phyloP scores from a whole-genome alignment of 2,888 invertebrate genomes.

The Dynastes tityus region DNA sequence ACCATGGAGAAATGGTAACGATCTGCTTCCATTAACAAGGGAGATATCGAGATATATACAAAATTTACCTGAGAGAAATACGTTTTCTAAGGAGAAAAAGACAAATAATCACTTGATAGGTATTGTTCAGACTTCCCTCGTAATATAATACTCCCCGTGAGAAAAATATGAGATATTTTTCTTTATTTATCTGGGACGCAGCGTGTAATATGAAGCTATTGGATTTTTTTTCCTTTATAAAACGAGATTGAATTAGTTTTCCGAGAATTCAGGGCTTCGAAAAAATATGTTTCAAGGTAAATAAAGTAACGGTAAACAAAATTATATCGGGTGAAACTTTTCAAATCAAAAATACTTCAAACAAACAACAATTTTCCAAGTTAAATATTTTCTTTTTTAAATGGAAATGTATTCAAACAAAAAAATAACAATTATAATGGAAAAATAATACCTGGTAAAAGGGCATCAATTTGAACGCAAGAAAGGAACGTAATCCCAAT shows the following conservation, averaged over 20 bases:
- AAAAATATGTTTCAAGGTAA: neutral
- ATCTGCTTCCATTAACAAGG: too few species aligned
- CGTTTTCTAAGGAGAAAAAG: neutral
- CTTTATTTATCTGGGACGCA: neutral
- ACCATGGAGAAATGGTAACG: too few species aligned
- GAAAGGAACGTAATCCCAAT: constrained; percentile 3
- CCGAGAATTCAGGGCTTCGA: neutral
- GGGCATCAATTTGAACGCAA: constrained; percentile 17
- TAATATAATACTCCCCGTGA: neutral
- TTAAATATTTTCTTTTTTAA: too few species aligned
- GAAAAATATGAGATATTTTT: constrained; percentile 1
- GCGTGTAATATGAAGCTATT: neutral
- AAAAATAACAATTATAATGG: neutral
- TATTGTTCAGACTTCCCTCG: neutral
- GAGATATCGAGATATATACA: too few species aligned
- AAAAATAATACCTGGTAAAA: constrained; percentile 22
- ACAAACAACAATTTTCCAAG: too few species aligned
- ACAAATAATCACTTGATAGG: neutral
- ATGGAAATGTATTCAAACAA: neutral
- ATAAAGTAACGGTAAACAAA: too few species aligned
- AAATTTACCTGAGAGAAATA: too few species aligned
- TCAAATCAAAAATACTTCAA: neutral
- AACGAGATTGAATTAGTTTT: neutral
- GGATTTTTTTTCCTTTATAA: neutral
- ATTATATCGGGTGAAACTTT: too few species aligned